A percentile compares a stretch with the other conserved stretches of the same genome.
Evolutionary conservation across 1,140 invertebrate genomes (phyloP).

Genomic region (Drosophila erecta): DNA sequence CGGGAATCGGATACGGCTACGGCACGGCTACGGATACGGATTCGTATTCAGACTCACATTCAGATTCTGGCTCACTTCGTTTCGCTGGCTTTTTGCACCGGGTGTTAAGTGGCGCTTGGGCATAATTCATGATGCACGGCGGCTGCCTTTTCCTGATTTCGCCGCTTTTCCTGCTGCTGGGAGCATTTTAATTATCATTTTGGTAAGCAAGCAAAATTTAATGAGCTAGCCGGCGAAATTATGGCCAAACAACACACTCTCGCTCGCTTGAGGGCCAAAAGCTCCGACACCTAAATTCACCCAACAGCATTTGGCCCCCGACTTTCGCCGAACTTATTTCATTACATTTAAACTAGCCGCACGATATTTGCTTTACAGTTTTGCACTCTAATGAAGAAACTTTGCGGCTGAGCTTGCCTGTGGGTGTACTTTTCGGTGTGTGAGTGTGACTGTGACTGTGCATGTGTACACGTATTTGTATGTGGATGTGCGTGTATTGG

Average conservation of each 20-base stretch:
- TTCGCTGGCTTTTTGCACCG: constrained; percentile 12
- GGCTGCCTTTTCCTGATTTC: constrained; percentile 11
- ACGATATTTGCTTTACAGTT: constrained; percentile 67
- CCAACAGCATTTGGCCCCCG: neutral
- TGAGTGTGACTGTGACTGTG: constrained; percentile 1
- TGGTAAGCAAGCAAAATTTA: constrained; percentile 72
- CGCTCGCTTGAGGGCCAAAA: constrained; percentile 23
- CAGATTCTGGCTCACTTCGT: constrained; percentile 14
- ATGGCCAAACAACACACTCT: constrained; percentile 50
- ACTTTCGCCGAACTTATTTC: constrained; percentile 58
- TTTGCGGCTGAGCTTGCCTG: constrained; percentile 23
- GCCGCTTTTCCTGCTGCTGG: neutral
- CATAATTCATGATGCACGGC: constrained; percentile 49
- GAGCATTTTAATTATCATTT: constrained; percentile 75
- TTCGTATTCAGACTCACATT: constrained; percentile 4
- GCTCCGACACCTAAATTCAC: constrained; percentile 28
- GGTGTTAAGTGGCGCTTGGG: constrained; percentile 50
- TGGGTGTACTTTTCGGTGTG: neutral
- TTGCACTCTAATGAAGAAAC: constrained; percentile 66
- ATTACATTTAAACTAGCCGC: constrained; percentile 61
- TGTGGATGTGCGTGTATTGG: constrained; percentile 10
- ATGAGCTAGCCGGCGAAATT: constrained; percentile 64
- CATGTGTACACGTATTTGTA: neutral
- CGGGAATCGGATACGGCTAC: neutral
- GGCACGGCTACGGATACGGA: no score